Base-by-base conservation (phyloP, 2,113 vertebrate genomes). In the Paraplagusia blochii region DNA sequence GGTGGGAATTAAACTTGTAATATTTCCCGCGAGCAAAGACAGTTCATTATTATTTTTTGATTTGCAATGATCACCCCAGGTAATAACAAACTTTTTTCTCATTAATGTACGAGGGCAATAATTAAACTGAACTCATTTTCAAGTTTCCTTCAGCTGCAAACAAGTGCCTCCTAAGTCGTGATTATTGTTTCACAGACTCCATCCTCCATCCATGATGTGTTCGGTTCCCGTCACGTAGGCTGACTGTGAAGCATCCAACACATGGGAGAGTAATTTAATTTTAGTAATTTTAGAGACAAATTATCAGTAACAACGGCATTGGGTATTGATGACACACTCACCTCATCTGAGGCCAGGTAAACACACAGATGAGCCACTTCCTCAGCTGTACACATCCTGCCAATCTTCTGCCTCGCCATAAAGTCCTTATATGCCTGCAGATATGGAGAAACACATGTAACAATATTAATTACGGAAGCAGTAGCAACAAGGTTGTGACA, bases 261-360 rank as follows among this genome's bases (percentile, higher is more conserved):
- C 15, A 58, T 42, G 49, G 0, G 49, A 51, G 13, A 70, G 14
- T 1, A 22, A 16, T n/a, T 45, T 55, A 9, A n/a, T 9, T 47
- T 57, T 7, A 52, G 14, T 12, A 3, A 14, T 14, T n/a, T n/a
- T n/a, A n/a, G n/a, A n/a, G 11, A 56, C 7, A 19, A 49, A 18
- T 38, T 13, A 49, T 34, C 17, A 45, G 18, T 0, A 53, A 11
- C 38, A 29, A 29, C 6, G 22, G 22, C 6, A 4, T 29, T 29
- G 22, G 6, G 22, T 29, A 2, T 2, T 29, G 2, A 29, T 4
- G 22, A 29, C 22, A 29, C n/a, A 58, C 92, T 90, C 84, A 95
- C 95, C 86, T 98, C 97, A 69, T 98, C 94, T 3, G 96, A 97
- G 35, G 96, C 97, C 90, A 99, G 63, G 80, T 96, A 99, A 7